Evolutionary conservation across 2,113 vertebrate genomes (phyloP).

Genomic region (Scortum barcoo): DNA sequence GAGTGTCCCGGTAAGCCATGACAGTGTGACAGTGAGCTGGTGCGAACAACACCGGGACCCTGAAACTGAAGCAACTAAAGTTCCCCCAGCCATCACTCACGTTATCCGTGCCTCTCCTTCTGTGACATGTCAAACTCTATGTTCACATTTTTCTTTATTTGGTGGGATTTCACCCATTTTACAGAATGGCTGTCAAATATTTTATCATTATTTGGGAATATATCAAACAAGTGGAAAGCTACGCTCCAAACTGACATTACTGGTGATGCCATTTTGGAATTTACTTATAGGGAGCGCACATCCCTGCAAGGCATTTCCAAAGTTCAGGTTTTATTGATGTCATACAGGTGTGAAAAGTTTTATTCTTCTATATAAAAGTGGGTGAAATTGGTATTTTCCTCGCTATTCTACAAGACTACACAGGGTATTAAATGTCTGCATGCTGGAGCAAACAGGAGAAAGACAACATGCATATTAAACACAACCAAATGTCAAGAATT

Average conservation of each 20-base stretch:
- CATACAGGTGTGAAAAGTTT: not conserved
- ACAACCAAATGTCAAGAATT: constrained; percentile 13
- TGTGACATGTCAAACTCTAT: not conserved
- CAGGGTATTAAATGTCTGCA: not conserved
- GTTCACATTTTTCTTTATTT: not conserved
- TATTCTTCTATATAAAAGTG: not conserved
- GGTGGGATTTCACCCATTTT: not conserved
- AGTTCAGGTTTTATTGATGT: not conserved
- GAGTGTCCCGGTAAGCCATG: not conserved
- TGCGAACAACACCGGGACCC: not conserved
- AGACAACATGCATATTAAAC: constrained; percentile 23
- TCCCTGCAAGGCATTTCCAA: not conserved
- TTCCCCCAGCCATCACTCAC: not conserved
- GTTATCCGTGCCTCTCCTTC: not conserved
- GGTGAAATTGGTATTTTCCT: not conserved
- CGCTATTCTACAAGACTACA: not conserved
- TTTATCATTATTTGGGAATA: not conserved
- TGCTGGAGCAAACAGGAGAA: not conserved
- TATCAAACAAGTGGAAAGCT: not conserved
- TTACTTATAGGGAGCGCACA: not conserved
- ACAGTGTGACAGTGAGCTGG: not conserved
- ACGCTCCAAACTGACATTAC: not conserved
- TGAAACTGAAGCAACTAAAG: not conserved
- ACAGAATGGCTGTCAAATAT: not conserved
- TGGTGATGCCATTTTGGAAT: not conserved